phyloP scores from a whole-genome alignment of 2,888 invertebrate species.

The Incurvaria masculella region DNA sequence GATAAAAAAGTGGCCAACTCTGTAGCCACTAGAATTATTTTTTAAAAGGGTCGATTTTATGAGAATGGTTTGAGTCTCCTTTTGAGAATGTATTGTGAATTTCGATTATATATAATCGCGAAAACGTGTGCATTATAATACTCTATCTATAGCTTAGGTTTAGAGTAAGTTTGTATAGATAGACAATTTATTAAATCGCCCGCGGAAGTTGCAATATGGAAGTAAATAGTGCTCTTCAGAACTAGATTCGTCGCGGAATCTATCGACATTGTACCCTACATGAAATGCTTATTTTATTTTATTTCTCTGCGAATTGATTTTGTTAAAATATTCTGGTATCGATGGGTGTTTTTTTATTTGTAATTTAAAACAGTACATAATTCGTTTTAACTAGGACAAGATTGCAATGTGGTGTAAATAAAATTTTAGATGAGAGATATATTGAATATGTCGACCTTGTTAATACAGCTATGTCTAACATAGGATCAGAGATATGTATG shows the following conservation, averaged over 20 bases:
- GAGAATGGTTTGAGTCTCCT: no score
- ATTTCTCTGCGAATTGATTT: constrained; percentile 24
- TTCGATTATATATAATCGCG: no score
- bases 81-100: no score
- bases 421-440: constrained; percentile 23
- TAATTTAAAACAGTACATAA: no score
- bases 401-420: background rate
- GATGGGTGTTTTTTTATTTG: constrained; percentile 6
- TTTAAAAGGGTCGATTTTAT: no score
- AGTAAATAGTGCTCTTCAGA: background rate
- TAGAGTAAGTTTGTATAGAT: background rate
- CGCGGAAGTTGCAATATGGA: background rate
- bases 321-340: constrained; percentile 30
- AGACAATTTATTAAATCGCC: background rate
- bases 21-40: no score
- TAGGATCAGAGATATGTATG: no score
- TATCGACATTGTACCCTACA: constrained; percentile 23
- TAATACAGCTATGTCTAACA: no score
- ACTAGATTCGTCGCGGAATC: constrained; percentile 54
- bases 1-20: no score
- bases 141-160: background rate
- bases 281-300: background rate
- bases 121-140: no score
- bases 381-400: background rate
- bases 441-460: constrained; percentile 38